Evolutionary conservation across 2,113 vertebrate species (phyloP).

Genomic region (Xenopus borealis): DNA sequence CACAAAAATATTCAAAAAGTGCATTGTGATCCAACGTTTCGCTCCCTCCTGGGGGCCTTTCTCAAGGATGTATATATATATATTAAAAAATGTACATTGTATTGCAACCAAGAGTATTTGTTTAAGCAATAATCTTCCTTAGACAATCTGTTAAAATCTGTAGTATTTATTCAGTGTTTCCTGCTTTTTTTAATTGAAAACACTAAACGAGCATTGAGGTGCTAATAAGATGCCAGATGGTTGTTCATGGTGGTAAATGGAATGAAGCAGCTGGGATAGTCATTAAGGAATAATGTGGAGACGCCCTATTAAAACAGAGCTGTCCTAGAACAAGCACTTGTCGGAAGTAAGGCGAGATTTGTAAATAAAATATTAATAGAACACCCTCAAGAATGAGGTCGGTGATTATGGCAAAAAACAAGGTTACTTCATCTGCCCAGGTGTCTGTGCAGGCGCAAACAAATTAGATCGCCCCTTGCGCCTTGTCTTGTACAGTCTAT

Average conservation of each 20-base stretch:
- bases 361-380: conserved; percentile 83
- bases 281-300: conserved; percentile 84
- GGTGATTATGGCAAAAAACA: conserved; percentile 44
- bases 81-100: too few relatives aligned
- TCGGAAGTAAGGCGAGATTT: conserved; percentile 69
- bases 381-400: conserved; percentile 49
- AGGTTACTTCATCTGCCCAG: conserved; percentile 11
- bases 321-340: conserved; percentile 70
- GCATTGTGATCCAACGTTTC: too few relatives aligned
- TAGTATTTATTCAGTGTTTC: conserved; percentile 61
- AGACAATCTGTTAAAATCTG: conserved; percentile 47
- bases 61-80: too few relatives aligned
- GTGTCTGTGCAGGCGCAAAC: conserved; percentile 9
- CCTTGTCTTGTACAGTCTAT: too few relatives aligned
- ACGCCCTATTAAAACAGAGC: conserved; percentile 82
- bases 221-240: conserved; percentile 87
- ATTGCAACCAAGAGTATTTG: too few relatives aligned
- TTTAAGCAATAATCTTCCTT: conserved; percentile 47
- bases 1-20: too few relatives aligned
- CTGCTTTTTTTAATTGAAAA: conserved; percentile 67
- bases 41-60: too few relatives aligned
- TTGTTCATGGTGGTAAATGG: conserved; percentile 79
- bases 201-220: conserved; percentile 80
- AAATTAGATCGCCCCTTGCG: neutral
- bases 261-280: conserved; percentile 81